Evolutionary conservation across 2,888 invertebrate genomes (phyloP), one percentile per base, ranked within the genome.

Genomic region (Meghimatium bilineatum): DNA sequence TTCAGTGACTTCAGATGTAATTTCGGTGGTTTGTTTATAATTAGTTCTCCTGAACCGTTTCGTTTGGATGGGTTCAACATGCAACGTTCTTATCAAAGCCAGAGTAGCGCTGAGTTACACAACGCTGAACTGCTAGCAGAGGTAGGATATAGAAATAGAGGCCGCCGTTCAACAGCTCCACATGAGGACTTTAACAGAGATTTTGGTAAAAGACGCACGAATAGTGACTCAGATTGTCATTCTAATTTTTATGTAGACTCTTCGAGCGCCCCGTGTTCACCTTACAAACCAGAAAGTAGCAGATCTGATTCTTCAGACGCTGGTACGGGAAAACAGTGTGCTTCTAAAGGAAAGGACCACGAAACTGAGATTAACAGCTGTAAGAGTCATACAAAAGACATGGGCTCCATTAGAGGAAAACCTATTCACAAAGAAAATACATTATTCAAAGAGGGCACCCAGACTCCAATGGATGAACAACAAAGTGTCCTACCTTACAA

Each of bases 1-100:
- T 87, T 89, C 78, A 89, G 90, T 26, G 86, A 86, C 49, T 86
- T 86, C 81, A 83, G 84, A 82, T 90, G 90, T 72, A 90, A 92
- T 85, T 92, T 92, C 85, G 92, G 90, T 23, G 91, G 92, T 34
- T 86, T 92, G 29, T 86, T 92, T 66, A 89, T 92, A 63, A 89
- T 90, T 74, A 92, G 90, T 84, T 89, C 88, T n/a, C 84, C 87
- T 12, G 90, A 90, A 29, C 91, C 92, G 0, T 92, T 88, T 86
- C 87, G 88, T 6, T 83, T 87, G 66, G 90, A 90, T 36, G 89
- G 90, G 6, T 86, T 90, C 14, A 87, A 87, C 77, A 80, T 89
- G 12, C 87, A 88, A n/a, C 77, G 91, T 20, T 88, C 87, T 20
- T 90, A 89, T 79, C 85, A 76, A 26, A 34, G 60, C n/a, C 79